Percentiles rank a stretch among this genome's conserved stretches.
Evolutionary conservation across 2,113 vertebrate genomes (phyloP).

Genomic region (Neolamprologus sp.): DNA sequence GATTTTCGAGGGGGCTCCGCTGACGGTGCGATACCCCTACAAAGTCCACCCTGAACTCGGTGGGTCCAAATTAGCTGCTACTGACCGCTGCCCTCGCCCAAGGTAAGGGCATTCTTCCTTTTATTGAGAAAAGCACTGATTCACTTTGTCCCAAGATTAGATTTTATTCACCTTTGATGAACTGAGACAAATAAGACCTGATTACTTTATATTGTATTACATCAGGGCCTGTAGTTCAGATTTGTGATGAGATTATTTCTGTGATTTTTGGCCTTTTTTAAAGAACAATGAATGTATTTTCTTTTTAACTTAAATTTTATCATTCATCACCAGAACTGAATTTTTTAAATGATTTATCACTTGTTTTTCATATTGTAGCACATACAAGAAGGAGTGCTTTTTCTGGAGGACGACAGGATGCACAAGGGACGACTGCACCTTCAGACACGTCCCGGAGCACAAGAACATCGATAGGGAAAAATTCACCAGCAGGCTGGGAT

Average conservation of each 20-base stretch:
- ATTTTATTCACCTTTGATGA: background rate
- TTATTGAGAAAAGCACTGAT: background rate
- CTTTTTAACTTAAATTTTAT: background rate
- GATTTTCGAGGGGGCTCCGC: conserved; percentile 37
- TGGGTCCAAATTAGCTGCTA: conserved; percentile 1
- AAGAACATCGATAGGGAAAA: conserved; percentile 57
- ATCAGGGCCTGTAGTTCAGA: background rate
- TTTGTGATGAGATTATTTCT: background rate
- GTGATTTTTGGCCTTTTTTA: background rate
- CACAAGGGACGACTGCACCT: conserved; percentile 55
- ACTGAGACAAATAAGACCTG: rapidly evolving
- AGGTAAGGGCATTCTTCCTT: background rate
- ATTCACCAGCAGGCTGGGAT: conserved; percentile 7
- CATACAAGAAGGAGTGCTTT: conserved; percentile 61
- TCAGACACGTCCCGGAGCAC: conserved; percentile 61
- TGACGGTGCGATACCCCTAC: conserved; percentile 57
- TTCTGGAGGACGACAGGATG: conserved; percentile 72
- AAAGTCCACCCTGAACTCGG: conserved; percentile 28
- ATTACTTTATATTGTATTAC: background rate
- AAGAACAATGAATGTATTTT: background rate
- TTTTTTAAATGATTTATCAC: background rate
- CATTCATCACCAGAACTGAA: background rate
- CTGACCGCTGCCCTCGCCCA: background rate
- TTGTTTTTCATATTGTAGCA: background rate
- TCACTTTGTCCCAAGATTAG: background rate